Percentiles rank a stretch among this genome's conserved stretches.
Conservation (phyloP, 2,888 invertebrate genomes). For the Parochlus steinenii region DNA sequence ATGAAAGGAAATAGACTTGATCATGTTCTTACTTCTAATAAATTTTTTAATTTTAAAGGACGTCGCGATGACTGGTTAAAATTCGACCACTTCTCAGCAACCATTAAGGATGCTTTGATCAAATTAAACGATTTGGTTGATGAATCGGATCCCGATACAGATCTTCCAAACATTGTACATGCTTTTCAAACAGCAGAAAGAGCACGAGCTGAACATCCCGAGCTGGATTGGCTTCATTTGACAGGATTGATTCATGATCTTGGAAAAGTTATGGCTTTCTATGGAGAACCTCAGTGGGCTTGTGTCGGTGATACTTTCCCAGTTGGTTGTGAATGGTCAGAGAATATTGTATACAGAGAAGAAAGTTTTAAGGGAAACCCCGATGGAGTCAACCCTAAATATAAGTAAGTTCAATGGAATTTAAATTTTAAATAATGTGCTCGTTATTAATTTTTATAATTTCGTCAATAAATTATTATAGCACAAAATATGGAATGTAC, state of each 20-base stretch:
- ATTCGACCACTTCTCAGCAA: constrained; percentile 69
- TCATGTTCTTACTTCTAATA: no score
- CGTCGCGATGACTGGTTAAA: constrained; percentile 61
- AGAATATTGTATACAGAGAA: constrained; percentile 74
- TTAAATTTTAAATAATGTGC: constrained; percentile 2
- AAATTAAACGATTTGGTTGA: constrained; percentile 80
- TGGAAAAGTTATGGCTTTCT: constrained; percentile 60
- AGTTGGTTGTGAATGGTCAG: constrained; percentile 75
- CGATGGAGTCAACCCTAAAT: constrained; percentile 57
- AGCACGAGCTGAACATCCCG: constrained; percentile 66
- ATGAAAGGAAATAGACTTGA: no score
- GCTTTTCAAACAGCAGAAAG: constrained; percentile 94
- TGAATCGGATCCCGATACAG: constrained; percentile 89
- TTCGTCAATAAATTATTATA: no score
- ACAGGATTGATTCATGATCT: constrained; percentile 90
- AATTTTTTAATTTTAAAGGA: constrained; percentile 30
- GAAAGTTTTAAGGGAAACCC: constrained; percentile 74
- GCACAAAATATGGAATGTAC: constrained; percentile 80
- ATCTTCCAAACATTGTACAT: constrained; percentile 86
- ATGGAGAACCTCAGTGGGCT: constrained; percentile 77
- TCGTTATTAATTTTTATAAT: constrained; percentile 3
- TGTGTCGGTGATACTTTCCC: constrained; percentile 96
- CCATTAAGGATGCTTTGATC: constrained; percentile 70
- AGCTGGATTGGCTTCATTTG: constrained; percentile 87
- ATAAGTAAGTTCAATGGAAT: constrained; percentile 63